Percentiles rank a stretch among this genome's conserved stretches.
Conservation (phyloP, 2,888 invertebrate genomes). For the Cybosia mesomella region DNA sequence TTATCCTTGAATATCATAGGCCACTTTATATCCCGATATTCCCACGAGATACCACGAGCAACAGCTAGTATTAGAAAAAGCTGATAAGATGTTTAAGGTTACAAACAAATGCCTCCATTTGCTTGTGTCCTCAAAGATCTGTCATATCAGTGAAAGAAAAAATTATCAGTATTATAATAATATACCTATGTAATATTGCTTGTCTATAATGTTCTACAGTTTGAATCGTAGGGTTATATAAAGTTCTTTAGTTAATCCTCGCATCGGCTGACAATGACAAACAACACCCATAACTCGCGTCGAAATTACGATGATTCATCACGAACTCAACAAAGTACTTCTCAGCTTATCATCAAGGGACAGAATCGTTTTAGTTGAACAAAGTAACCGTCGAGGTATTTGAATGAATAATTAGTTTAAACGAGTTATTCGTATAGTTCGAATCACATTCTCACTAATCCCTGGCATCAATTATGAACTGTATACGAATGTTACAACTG, state of each 20-base stretch:
- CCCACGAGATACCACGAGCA: no score
- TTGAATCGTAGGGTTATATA: conserved; percentile 23
- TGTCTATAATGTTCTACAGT: not conserved
- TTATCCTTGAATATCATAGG: no score
- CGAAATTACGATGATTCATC: conserved; percentile 69
- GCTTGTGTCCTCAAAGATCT: no score
- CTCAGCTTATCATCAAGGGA: conserved; percentile 65
- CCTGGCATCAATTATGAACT: conserved; percentile 71
- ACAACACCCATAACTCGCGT: conserved; percentile 60
- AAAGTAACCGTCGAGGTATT: conserved; percentile 69
- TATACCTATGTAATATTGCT: not conserved
- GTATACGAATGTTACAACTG: conserved; percentile 65
- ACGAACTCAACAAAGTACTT: conserved; percentile 65
- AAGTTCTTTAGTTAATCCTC: conserved; percentile 27
- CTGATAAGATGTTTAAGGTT: no score
- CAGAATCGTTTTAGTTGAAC: conserved; percentile 70
- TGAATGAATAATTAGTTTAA: conserved; percentile 73
- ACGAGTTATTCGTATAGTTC: conserved; percentile 69
- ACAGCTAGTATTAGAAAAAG: no score
- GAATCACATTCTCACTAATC: conserved; percentile 70
- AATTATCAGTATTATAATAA: no score
- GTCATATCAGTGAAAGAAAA: no score
- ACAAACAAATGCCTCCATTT: no score
- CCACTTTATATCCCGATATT: no score
- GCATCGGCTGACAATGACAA: conserved; percentile 53